A percentile compares a stretch with the other conserved stretches of the same genome.
Conservation (phyloP, 2,113 vertebrate genomes). For the human region DNA sequence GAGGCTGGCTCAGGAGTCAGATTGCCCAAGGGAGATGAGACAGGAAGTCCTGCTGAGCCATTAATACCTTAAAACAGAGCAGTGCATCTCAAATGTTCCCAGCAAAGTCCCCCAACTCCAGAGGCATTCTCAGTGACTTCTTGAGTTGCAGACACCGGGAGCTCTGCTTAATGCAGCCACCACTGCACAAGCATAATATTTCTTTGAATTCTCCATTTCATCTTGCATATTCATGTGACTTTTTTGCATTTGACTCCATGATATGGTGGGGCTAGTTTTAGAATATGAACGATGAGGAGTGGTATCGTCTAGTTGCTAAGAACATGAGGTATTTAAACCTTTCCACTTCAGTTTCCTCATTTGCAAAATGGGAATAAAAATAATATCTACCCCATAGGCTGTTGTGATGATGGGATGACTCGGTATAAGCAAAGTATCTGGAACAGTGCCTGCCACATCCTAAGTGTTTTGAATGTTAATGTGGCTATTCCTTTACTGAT, state of each 20-base stretch:
- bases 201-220: constrained; percentile 65
- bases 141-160: not conserved
- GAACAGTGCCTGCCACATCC: no score
- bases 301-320: not conserved
- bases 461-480: not conserved
- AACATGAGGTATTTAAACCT: not conserved
- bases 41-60: not conserved
- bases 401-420: not conserved
- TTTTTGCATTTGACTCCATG: not conserved
- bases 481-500: not conserved
- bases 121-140: not conserved
- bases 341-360: not conserved
- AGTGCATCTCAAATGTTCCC: not conserved
- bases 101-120: not conserved
- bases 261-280: not conserved
- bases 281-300: not conserved
- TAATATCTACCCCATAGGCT: not conserved
- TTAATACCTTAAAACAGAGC: not conserved
- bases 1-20: not conserved
- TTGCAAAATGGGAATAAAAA: not conserved
- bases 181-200: not conserved
- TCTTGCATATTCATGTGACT: constrained; percentile 53
- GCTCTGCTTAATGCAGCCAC: not conserved
- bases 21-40: not conserved
- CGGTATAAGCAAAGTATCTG: not conserved